Conservation (phyloP, 2,113 vertebrate genomes). For the Micromys minutus region DNA sequence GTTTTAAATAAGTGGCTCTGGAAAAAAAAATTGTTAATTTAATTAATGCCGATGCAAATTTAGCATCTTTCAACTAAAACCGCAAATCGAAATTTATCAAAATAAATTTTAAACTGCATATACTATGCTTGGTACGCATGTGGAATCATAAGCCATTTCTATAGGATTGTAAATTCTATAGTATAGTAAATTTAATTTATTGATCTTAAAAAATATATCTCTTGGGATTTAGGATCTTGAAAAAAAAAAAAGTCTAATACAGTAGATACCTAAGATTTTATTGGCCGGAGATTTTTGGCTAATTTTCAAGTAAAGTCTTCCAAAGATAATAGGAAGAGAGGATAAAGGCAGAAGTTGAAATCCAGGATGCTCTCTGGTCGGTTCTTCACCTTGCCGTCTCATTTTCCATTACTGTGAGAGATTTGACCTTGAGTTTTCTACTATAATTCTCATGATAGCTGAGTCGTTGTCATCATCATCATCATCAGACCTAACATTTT, state of each 20-base stretch:
- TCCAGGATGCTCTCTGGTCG: background rate
- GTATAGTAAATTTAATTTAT: background rate
- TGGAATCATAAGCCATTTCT: background rate
- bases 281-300: background rate
- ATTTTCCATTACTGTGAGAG: background rate
- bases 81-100: background rate
- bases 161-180: no score
- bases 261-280: background rate
- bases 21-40: no score
- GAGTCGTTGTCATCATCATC: background rate
- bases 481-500: background rate
- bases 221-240: background rate
- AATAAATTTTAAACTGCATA: background rate
- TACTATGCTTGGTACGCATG: background rate
- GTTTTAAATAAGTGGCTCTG: background rate
- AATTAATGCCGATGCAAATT: background rate
- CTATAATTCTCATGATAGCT: background rate
- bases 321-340: background rate
- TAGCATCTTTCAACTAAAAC: background rate
- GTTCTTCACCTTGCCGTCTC: background rate
- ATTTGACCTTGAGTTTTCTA: background rate
- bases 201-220: background rate
- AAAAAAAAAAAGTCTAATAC: background rate
- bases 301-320: constrained; percentile 29
- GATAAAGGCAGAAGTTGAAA: background rate